Evolutionary conservation across 1,140 invertebrate genomes (phyloP).

Genomic region (Drosophila sechellia): DNA sequence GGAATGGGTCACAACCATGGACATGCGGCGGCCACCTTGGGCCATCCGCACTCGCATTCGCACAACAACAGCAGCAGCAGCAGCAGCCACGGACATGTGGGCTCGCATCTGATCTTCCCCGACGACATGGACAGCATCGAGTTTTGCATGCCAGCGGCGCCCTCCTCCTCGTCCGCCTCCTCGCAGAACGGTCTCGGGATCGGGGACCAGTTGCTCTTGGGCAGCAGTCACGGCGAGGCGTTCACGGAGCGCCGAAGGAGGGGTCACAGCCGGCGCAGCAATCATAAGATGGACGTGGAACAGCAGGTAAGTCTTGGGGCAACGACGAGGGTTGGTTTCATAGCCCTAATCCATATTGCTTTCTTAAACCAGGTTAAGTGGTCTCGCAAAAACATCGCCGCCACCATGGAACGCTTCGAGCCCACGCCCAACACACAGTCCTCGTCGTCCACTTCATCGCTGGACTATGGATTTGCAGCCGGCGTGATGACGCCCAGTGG

Average conservation of each 20-base stretch:
- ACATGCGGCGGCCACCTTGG: slow-evolving; percentile 51
- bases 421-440: slow-evolving; percentile 78
- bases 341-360: neutral
- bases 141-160: slow-evolving; percentile 75
- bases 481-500: slow-evolving; percentile 74
- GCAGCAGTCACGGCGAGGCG: slow-evolving; percentile 65
- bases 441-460: slow-evolving; percentile 72
- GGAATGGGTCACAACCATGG: neutral
- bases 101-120: slow-evolving; percentile 72
- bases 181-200: slow-evolving; percentile 56
- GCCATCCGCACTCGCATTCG: slow-evolving; percentile 58
- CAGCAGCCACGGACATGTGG: slow-evolving; percentile 25
- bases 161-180: slow-evolving; percentile 57
- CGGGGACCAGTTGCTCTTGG: slow-evolving; percentile 66
- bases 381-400: slow-evolving; percentile 87
- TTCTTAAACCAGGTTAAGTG: slow-evolving; percentile 69
- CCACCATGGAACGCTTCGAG: slow-evolving; percentile 87
- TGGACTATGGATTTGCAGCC: slow-evolving; percentile 81
- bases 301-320: slow-evolving; percentile 65
- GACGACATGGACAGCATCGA: slow-evolving; percentile 83
- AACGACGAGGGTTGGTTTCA: neutral
- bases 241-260: slow-evolving; percentile 76
- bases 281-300: slow-evolving; percentile 82
- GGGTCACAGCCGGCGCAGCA: slow-evolving; percentile 76
- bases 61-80: slow-evolving; percentile 40